Conservation (phyloP, 2,888 invertebrate genomes). For the Agrotis ipsilon region DNA sequence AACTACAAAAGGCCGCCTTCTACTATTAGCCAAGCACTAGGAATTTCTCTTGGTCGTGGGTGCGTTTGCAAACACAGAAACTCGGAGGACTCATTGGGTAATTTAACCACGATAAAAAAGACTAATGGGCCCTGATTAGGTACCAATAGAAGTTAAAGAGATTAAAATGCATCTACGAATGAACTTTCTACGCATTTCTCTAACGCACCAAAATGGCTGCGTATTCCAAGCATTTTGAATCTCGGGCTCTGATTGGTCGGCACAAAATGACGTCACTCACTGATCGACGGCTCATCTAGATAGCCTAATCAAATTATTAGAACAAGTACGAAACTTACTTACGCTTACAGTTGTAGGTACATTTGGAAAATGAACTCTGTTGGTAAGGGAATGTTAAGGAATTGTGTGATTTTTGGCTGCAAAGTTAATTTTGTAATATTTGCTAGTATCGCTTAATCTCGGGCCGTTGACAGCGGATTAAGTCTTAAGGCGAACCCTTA, state of each 20-base stretch:
- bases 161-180: not conserved
- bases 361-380: not conserved
- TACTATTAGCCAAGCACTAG: too few relatives aligned
- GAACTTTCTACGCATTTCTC: conserved; percentile 26
- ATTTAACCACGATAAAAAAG: too few relatives aligned
- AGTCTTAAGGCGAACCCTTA: conserved; percentile 63
- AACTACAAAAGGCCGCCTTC: too few relatives aligned
- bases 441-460: conserved; percentile 68
- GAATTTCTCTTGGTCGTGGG: too few relatives aligned
- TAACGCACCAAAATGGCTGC: conserved; percentile 23
- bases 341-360: conserved; percentile 14
- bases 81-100: too few relatives aligned
- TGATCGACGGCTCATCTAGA: conserved; percentile 88
- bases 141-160: not conserved
- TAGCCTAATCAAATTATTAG: conserved; percentile 87
- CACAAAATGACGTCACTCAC: conserved; percentile 81
- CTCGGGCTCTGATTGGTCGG: conserved; percentile 67
- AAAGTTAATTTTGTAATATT: conserved; percentile 50
- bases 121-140: too few relatives aligned
- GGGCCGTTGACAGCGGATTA: conserved; percentile 61
- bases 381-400: not conserved
- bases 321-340: conserved; percentile 56
- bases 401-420: conserved; percentile 8
- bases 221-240: conserved; percentile 36
- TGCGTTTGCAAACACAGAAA: too few relatives aligned